Percentiles rank a stretch among this genome's conserved stretches.
These are phyloP conservation scores for Merops nubicus DNA, from an alignment of 2,113 vertebrate genomes.

Conservation along the genomic window DNA sequence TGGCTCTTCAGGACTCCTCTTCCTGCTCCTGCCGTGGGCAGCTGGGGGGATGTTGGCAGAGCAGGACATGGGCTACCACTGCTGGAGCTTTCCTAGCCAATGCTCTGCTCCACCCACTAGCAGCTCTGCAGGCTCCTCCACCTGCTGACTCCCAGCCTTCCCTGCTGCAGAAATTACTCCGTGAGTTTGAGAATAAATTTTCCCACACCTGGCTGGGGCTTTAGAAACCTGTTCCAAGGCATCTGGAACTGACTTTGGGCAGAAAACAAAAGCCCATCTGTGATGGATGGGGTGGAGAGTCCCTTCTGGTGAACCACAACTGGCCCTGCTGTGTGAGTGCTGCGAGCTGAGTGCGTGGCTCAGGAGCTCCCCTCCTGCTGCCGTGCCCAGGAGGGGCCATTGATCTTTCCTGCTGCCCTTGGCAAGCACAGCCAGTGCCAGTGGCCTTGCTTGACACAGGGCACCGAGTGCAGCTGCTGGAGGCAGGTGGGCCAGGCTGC, in stretches of 20 bases:
- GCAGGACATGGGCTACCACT: not conserved
- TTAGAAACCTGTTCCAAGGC: not conserved
- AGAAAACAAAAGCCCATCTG: not conserved
- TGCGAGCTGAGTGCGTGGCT: not conserved
- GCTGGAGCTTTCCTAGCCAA: constrained; percentile 22
- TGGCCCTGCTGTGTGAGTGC: not conserved
- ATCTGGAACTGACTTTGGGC: not conserved
- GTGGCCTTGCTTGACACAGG: not conserved
- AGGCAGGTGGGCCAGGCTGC: not conserved
- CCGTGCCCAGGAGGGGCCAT: not conserved
- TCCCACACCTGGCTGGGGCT: not conserved
- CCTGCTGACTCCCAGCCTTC: not conserved
- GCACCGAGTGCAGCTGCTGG: not conserved
- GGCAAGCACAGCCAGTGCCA: not conserved
- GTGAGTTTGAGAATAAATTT: not conserved
- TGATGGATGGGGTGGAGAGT: constrained; percentile 10
- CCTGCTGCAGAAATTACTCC: not conserved
- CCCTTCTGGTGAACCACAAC: not conserved
- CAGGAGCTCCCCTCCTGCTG: not conserved
- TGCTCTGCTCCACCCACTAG: not conserved
- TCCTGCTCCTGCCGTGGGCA: not conserved
- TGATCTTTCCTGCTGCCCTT: not conserved
- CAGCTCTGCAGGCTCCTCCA: not conserved
- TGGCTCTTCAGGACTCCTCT: constrained; percentile 17
- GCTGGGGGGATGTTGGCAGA: not conserved